Conservation (phyloP, 2,113 vertebrate genomes). For the Terrapene triunguis region DNA sequence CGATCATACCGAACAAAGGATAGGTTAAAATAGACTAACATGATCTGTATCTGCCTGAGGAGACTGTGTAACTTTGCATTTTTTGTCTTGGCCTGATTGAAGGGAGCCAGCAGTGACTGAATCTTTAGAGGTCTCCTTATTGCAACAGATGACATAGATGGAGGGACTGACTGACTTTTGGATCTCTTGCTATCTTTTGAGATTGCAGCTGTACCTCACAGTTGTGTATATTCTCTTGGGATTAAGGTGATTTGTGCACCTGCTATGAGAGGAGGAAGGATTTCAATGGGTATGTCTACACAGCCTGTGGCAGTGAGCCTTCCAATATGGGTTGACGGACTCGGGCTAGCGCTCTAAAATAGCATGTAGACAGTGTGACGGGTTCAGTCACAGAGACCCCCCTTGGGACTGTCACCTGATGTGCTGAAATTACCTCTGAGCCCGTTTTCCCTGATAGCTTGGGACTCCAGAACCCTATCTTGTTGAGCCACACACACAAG, state of each 20-base stretch:
- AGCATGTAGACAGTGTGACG: not conserved
- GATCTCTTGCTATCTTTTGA: fast-evolving
- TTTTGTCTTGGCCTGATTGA: not conserved
- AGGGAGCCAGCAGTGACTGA: not conserved
- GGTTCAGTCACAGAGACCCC: no score
- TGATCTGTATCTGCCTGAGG: not conserved
- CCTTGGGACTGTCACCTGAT: no score
- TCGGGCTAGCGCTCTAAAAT: not conserved
- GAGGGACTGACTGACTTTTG: not conserved
- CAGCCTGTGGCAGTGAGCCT: not conserved
- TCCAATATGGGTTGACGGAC: not conserved
- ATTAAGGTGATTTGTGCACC: not conserved
- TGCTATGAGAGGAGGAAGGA: not conserved
- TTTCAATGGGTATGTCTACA: not conserved
- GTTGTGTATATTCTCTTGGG: not conserved
- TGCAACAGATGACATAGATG: not conserved
- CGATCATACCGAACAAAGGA: not conserved
- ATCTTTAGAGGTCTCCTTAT: not conserved
- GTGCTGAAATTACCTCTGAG: no score
- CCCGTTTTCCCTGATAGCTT: no score
- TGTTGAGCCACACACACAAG: no score
- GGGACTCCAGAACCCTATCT: no score
- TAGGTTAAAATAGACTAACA: not conserved
- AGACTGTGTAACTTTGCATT: not conserved
- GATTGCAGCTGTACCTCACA: not conserved